phyloP scores from a whole-genome alignment of 2,113 vertebrate species.

The Myocastor coypus region DNA sequence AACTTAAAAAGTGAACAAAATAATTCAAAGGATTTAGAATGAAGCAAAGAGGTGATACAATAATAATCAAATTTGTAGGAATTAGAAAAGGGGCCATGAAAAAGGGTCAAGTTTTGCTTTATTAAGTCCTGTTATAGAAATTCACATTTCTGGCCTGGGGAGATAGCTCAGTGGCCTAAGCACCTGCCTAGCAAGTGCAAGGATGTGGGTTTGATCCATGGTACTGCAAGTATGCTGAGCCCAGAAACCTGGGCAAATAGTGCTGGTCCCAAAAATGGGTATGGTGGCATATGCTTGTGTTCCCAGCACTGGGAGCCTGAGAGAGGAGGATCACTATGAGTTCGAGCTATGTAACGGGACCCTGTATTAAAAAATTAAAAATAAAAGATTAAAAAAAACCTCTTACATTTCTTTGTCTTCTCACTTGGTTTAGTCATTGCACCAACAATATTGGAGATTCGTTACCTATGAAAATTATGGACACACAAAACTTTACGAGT shows the following conservation, averaged over 20 bases:
- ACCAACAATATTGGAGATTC: background rate
- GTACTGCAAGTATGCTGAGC: no score
- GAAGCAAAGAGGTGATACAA: background rate
- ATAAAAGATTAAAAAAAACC: background rate
- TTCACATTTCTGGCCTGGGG: background rate
- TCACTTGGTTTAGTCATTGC: background rate
- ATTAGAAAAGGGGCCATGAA: background rate
- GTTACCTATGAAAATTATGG: background rate
- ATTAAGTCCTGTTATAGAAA: background rate
- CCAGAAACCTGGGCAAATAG: no score
- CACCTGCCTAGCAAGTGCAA: no score
- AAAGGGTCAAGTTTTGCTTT: background rate
- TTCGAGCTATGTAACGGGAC: no score
- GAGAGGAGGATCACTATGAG: no score
- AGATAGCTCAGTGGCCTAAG: no score
- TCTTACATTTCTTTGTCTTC: background rate
- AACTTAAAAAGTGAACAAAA: background rate
- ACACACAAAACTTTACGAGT: background rate
- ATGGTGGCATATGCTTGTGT: no score
- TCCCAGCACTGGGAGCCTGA: no score
- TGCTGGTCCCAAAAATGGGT: no score
- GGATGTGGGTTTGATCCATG: no score
- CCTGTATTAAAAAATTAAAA: no score
- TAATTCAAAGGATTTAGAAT: background rate
- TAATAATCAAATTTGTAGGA: background rate